Evolutionary conservation across 2,797 vertebrate species (phyloP).

Genomic region (Synanceia verrucosa): DNA sequence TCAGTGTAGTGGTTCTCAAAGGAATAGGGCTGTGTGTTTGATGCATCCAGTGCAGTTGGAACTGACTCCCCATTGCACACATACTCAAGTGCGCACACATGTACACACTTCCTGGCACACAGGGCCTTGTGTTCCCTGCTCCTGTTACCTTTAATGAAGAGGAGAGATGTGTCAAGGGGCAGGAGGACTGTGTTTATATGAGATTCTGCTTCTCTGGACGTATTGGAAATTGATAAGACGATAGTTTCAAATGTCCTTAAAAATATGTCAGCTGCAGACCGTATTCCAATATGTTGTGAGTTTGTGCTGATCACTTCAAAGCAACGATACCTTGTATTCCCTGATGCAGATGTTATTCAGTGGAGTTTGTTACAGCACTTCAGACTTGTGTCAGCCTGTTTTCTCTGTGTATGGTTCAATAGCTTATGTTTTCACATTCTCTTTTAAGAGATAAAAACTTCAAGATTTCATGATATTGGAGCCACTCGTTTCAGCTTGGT

Average conservation of each 20-base stretch:
- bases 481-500: slow-evolving; percentile 18
- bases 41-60: slow-evolving; percentile 73
- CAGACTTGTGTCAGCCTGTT: slow-evolving; percentile 15
- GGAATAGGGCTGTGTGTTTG: slow-evolving; percentile 70
- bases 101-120: slow-evolving; percentile 48
- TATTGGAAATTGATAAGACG: slow-evolving; percentile 39
- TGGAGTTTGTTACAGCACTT: slow-evolving; percentile 22
- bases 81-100: slow-evolving; percentile 12
- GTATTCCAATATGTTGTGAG: slow-evolving; percentile 14
- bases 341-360: slow-evolving; percentile 5
- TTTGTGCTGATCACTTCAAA: slow-evolving; percentile 32
- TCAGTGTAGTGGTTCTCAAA: slow-evolving; percentile 64
- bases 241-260: slow-evolving; percentile 42
- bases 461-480: slow-evolving; percentile 15
- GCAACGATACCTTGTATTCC: slow-evolving; percentile 19
- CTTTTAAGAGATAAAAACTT: slow-evolving; percentile 33
- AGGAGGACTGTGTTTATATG: slow-evolving; percentile 10
- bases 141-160: slow-evolving; percentile 74
- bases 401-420: slow-evolving; percentile 17
- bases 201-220: slow-evolving; percentile 11
- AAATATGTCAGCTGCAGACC: slow-evolving; percentile 16
- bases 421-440: slow-evolving; percentile 40
- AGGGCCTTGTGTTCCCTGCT: slow-evolving; percentile 61
- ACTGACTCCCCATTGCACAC: slow-evolving; percentile 65
- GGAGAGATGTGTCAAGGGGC: slow-evolving; percentile 52